These are phyloP conservation scores for Lycodopsis pacificus DNA, from an alignment of 2,797 vertebrate species.

Conservation along the genomic window DNA sequence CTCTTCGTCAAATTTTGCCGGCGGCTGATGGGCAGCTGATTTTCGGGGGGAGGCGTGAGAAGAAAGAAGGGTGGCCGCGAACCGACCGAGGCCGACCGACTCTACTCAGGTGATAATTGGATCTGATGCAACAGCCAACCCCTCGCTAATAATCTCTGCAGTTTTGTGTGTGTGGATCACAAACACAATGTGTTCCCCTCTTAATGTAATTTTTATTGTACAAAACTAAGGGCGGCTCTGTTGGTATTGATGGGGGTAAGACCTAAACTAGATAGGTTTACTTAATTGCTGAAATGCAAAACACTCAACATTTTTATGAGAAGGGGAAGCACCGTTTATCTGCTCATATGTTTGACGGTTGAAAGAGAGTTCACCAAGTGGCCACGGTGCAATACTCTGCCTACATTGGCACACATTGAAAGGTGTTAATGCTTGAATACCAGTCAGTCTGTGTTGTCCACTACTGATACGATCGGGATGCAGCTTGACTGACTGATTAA, in stretches of 20 bases:
- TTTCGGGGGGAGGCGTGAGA: slow-evolving; percentile 52
- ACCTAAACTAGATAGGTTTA: background rate
- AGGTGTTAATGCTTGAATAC: background rate
- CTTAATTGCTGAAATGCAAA: background rate
- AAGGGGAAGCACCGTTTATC: no score
- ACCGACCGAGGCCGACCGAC: slow-evolving; percentile 48
- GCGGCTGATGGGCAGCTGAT: slow-evolving; percentile 58
- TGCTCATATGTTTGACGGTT: background rate
- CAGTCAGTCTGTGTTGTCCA: background rate
- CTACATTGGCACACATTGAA: background rate
- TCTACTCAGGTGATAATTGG: slow-evolving; percentile 81
- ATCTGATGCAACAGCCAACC: slow-evolving; percentile 73
- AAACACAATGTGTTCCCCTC: slow-evolving; percentile 42
- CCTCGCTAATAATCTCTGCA: slow-evolving; percentile 63
- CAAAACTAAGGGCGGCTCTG: slow-evolving; percentile 6
- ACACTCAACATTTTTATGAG: background rate
- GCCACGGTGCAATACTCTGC: background rate
- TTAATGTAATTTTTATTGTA: slow-evolving; percentile 19
- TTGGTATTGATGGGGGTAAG: background rate
- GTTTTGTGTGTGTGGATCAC: slow-evolving; percentile 40
- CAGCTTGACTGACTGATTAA: background rate
- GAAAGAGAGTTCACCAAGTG: background rate
- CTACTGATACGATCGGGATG: background rate
- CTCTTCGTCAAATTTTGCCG: slow-evolving; percentile 63
- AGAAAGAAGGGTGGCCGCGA: slow-evolving; percentile 57